Base-by-base conservation (phyloP, 2,113 vertebrate genomes). In the Excalfactoria chinensis region DNA sequence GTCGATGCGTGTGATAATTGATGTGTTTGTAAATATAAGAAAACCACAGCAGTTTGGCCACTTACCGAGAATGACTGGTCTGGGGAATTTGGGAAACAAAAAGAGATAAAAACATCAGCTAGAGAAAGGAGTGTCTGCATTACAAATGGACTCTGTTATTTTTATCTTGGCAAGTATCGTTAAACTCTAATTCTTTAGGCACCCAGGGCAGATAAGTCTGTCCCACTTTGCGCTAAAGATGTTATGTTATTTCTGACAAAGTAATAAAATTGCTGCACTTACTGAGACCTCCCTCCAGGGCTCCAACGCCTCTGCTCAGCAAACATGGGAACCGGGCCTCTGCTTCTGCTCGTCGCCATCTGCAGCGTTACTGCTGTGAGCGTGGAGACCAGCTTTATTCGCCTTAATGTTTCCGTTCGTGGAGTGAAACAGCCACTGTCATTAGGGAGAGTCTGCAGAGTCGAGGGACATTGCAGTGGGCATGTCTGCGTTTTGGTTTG, bases 71-170 rank as follows among this genome's bases (percentile, higher is more conserved):
- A 89, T 86, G 87, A 93, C 75, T 95, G 62, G 82, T 89, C 83
- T 89, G 91, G 95, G 81, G 87, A 94, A 89, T 95, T 79, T 58
- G 94, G 87, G 94, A 93, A 91, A 91, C 68, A 95, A 83, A 93
- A 87, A 55, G 71, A 95, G 86, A 96, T 91, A 89, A 95, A 96
- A 93, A 83, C 82, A 94, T 94, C 88, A 95, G 90, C 83, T 94
- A 70, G 53, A 64, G 77, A 92, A 89, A 96, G 90, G 93, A 95
- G 89, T 81, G 87, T 30, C 85, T 96, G 93, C 72, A 93, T 93
- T 93, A 93, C 91, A 84, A 96, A 95, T 69, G 91, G 64, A 77
- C 76, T 93, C 91, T 89, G 93, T 93, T 93, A 93, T 93, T 95
- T 95, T 95, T 86, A 93, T 95, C 87, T 89, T 88, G 85, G 93